These are phyloP conservation scores for Endomychus coccineus DNA, from an alignment of 2,888 invertebrate genomes.

Conservation along the genomic window DNA sequence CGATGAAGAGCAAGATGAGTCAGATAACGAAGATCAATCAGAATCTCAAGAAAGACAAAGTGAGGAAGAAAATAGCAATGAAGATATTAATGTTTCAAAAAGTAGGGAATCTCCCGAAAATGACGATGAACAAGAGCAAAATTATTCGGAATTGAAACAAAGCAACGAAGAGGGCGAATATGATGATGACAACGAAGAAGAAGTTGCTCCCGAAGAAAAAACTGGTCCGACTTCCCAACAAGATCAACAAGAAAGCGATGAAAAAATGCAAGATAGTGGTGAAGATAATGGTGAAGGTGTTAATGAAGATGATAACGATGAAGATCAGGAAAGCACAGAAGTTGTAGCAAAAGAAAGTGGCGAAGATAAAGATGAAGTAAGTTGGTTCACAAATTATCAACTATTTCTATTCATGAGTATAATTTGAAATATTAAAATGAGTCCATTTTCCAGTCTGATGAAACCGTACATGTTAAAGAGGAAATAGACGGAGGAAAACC, in stretches of 20 bases:
- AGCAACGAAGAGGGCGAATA: constrained; percentile 10
- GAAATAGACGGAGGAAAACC: constrained; percentile 22
- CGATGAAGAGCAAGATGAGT: constrained; percentile 26
- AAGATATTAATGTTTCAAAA: neutral
- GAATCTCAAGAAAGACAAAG: constrained; percentile 28
- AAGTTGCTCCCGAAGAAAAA: constrained; percentile 21
- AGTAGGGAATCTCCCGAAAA: constrained; percentile 19
- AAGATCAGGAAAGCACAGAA: constrained; percentile 3
- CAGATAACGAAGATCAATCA: constrained; percentile 37
- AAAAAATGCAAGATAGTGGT: constrained; percentile 26
- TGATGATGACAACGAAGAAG: constrained; percentile 26
- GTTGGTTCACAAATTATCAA: constrained; percentile 16
- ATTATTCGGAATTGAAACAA: constrained; percentile 13
- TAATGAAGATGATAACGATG: constrained; percentile 24
- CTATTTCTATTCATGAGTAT: no score
- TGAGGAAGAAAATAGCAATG: constrained; percentile 10
- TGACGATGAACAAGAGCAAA: constrained; percentile 26
- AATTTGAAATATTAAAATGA: constrained; percentile 18
- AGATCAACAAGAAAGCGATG: constrained; percentile 27
- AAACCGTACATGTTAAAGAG: no score
- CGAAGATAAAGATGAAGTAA: no score
- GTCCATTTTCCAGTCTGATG: constrained; percentile 1
- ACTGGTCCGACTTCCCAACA: constrained; percentile 20
- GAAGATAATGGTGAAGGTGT: no score
- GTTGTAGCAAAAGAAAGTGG: neutral